Base-by-base conservation (phyloP, 2,888 invertebrate genomes). In the Erebia epiphron region DNA sequence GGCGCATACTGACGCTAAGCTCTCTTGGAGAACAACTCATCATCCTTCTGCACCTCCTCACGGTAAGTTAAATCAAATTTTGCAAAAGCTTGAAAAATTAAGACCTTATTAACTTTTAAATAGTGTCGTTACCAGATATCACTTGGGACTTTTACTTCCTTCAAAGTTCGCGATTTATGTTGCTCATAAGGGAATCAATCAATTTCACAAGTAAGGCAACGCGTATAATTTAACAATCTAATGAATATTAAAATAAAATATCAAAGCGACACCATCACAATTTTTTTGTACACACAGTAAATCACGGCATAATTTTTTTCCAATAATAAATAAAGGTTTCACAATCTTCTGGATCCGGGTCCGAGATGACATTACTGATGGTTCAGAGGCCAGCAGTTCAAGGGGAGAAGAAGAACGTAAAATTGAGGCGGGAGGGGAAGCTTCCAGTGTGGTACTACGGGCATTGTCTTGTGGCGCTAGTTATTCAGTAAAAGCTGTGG, bases 1-100 rank as follows among this genome's bases (percentile, higher is more conserved):
- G 35, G 95, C 96, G 14, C 94, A 96, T 70, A 95, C 95, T 76
- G 96, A 96, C 79, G 96, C 89, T 0, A 83, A 83, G 41, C 82
- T 94, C 0, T 83, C 87, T 1, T 94, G 93, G 93, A 79, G 88
- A 10, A 90, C 90, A 89, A 86, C 95, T 85, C 88, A 94, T 94
- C 82, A 96, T 89, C 87, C 95, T 79, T 88, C 95, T 82, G 95
- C 94, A 9, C 90, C 92, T 0, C 92, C 93, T 1, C 91, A 92
- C 73, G 93, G 94, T 89, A 68, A 21, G 18, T 61, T 16, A 8
- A 7, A 41, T 16, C 13, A 8, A 5, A 46, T 46, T 11, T 13
- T 11, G 11, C 11, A 46, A 46, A 11, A 11, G 11, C 10, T 46
- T 13, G 13, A 11, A 11, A 13, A 46, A 13, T 0, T 26, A 4